Evolutionary conservation across 2,113 vertebrate species (phyloP).

Genomic region (Tricholaema leucomelas): DNA sequence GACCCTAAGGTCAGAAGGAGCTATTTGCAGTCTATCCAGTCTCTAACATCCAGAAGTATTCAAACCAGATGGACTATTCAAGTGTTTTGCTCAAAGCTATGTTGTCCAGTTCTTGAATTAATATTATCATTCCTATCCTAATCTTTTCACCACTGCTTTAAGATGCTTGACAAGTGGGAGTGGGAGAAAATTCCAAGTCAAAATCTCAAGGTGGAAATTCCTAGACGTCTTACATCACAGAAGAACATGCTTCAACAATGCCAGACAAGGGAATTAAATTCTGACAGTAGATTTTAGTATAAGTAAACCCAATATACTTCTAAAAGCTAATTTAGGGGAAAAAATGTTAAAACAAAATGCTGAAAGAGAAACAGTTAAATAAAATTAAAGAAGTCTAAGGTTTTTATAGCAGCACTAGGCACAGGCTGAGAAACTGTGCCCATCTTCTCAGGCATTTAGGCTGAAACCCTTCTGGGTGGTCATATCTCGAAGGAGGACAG

Average conservation of each 20-base stretch:
- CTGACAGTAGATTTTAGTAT: neutral
- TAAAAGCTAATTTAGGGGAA: neutral
- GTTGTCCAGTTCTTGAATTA: neutral
- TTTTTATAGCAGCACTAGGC: neutral
- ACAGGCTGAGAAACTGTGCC: neutral
- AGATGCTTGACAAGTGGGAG: rapidly evolving
- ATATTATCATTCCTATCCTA: neutral
- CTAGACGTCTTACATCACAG: neutral
- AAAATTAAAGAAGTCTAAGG: neutral
- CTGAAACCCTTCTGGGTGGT: neutral
- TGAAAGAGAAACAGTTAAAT: neutral
- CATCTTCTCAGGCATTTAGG: neutral
- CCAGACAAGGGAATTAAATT: neutral
- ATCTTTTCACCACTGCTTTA: neutral
- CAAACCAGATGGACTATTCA: neutral
- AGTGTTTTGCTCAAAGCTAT: neutral
- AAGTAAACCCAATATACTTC: neutral
- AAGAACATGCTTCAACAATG: neutral
- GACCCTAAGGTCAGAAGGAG: neutral
- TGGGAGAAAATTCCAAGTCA: neutral
- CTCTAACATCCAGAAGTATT: neutral
- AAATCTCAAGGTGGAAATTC: neutral
- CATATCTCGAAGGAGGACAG: rapidly evolving
- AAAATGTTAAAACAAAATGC: neutral
- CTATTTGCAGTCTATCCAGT: neutral